Conservation (phyloP, 1,140 invertebrate species). For the Mesaphorura yosii region DNA sequence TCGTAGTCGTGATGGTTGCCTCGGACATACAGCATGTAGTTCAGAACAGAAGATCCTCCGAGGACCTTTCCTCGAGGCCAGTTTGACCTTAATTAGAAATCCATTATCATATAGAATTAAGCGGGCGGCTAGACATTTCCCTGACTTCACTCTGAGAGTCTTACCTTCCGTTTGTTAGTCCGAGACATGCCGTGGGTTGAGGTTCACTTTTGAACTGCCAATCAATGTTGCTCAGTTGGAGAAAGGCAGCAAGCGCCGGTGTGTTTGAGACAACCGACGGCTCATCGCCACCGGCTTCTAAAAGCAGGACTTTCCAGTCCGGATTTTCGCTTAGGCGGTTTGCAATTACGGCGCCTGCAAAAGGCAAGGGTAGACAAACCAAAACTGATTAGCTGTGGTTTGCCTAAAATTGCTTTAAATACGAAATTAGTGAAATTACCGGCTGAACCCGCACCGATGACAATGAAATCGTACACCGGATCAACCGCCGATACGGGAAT, state of each 20-base stretch:
- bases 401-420: not conserved
- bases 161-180: conserved; percentile 32
- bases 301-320: conserved; percentile 39
- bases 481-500: conserved; percentile 46
- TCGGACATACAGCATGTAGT: conserved; percentile 94
- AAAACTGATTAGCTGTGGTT: not conserved
- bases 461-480: conserved; percentile 63
- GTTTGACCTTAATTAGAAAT: conserved; percentile 33
- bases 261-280: conserved; percentile 37
- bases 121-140: conserved; percentile 65
- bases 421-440: conserved; percentile 23
- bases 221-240: conserved; percentile 54
- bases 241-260: conserved; percentile 37
- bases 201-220: conserved; percentile 54
- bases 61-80: conserved; percentile 53
- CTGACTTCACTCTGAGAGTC: conserved; percentile 37
- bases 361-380: not conserved
- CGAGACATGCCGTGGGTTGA: conserved; percentile 46
- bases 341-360: conserved; percentile 42
- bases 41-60: conserved; percentile 73
- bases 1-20: conserved; percentile 91
- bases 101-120: conserved; percentile 84
- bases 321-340: conserved; percentile 34
- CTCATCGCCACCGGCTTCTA: conserved; percentile 49
- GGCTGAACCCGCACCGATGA: conserved; percentile 26